phyloP scores from a whole-genome alignment of 2,113 vertebrate genomes.

The Ceuthmochares aereus region DNA sequence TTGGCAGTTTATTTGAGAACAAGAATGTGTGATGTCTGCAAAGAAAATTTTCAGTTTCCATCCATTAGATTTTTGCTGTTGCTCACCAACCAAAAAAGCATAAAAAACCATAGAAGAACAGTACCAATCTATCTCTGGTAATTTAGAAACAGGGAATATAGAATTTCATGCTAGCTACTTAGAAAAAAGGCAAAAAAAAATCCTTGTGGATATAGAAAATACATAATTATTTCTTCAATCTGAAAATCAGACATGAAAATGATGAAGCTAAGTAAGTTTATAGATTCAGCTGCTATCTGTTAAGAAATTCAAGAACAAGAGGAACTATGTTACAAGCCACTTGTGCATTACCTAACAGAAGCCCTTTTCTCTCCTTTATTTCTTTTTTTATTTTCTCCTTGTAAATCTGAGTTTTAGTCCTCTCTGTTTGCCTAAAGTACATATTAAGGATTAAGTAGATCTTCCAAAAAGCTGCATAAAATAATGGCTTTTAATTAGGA shows the following conservation, averaged over 20 bases:
- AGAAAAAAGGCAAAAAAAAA: neutral
- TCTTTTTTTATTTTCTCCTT: neutral
- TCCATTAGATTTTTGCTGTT: neutral
- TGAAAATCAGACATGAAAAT: neutral
- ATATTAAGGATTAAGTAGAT: slow-evolving; percentile 10
- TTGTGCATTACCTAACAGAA: neutral
- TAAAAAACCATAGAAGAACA: neutral
- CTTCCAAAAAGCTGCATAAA: neutral
- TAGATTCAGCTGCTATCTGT: neutral
- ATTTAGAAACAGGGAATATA: neutral
- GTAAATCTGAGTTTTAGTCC: neutral
- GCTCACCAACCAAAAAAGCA: neutral
- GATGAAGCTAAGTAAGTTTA: neutral
- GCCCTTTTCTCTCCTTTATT: fast-evolving
- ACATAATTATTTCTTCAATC: neutral
- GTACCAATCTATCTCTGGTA: neutral
- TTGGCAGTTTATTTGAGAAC: neutral
- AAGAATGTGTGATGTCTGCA: neutral
- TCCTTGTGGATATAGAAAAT: neutral
- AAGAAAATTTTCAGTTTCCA: neutral
- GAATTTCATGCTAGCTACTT: neutral
- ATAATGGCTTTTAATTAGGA: slow-evolving; percentile 25
- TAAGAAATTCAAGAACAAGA: neutral
- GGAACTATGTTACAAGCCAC: neutral
- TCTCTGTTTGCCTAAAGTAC: neutral